Evolutionary conservation across 2,888 invertebrate genomes (phyloP), one percentile per base, ranked within the genome.

Genomic region (Opisthograptis luteolata): DNA sequence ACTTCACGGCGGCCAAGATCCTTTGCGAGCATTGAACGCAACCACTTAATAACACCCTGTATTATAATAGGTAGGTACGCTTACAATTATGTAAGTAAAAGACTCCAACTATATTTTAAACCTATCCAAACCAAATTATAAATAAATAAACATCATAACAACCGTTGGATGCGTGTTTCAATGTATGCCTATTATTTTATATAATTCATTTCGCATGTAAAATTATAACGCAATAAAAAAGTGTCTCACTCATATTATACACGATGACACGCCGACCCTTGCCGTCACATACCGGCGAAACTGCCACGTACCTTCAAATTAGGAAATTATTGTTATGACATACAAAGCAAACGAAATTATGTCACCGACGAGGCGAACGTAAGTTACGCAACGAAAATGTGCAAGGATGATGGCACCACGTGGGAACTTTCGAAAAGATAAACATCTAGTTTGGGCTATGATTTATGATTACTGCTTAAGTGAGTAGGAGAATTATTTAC

Each of bases 181-280:
- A n/a, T n/a, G n/a, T n/a, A n/a, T n/a, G n/a, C n/a, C n/a, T n/a
- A n/a, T n/a, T n/a, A n/a, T n/a, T n/a, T n/a, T n/a, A n/a, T n/a
- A n/a, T n/a, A n/a, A n/a, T n/a, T n/a, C n/a, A n/a, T n/a, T n/a
- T n/a, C n/a, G n/a, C n/a, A n/a, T n/a, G n/a, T n/a, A n/a, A n/a
- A n/a, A n/a, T n/a, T 9, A 9, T 17, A 17, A 25, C 4, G 24
- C 4, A 17, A 17, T 24, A 24, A 28, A 13, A 35, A 22, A 34
- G 24, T 37, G 58, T 74, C 89, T 91, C 88, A 93, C 93, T 87
- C 77, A 92, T 92, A 64, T 92, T 85, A 63, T 92, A 92, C 50
- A 96, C 91, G 68, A 96, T 92, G 56, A 96, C 95, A 64, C 95
- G 92, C 1, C 96, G 92, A 37, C 96, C 96, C 64, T 92, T 81